Evolutionary conservation across 1,140 invertebrate species (phyloP).

Genomic region (Venturia canescens): DNA sequence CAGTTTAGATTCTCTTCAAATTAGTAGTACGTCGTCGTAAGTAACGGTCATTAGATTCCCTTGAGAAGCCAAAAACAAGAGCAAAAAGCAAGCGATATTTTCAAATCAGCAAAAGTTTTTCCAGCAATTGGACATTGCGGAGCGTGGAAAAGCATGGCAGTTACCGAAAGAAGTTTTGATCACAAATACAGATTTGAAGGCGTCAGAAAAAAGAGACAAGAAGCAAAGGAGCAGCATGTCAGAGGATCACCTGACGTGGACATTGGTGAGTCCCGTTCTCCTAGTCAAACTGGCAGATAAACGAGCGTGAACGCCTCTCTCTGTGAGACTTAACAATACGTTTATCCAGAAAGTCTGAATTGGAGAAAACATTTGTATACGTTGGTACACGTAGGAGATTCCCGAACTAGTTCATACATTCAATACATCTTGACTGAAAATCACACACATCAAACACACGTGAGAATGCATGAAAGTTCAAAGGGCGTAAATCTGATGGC

Average conservation of each 20-base stretch:
- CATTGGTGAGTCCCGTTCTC: slow-evolving; percentile 54
- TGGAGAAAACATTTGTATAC: slow-evolving; percentile 3
- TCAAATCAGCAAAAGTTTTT: too few species aligned
- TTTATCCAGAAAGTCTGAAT: background rate
- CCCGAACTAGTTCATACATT: background rate
- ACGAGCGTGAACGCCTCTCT: slow-evolving; percentile 54
- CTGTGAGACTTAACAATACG: background rate
- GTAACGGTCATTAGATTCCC: too few species aligned
- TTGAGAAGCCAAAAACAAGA: too few species aligned
- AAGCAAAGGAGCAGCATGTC: background rate
- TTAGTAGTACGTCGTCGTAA: too few species aligned
- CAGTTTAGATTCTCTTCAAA: too few species aligned
- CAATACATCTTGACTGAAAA: too few species aligned
- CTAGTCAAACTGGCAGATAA: slow-evolving; percentile 59
- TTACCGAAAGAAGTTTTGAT: too few species aligned
- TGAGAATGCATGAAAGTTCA: background rate
- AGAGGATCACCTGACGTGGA: slow-evolving; percentile 59
- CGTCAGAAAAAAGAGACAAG: background rate
- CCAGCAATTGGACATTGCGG: too few species aligned
- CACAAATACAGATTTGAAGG: background rate
- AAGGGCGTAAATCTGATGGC: background rate
- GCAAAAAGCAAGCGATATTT: too few species aligned
- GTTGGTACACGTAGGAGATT: background rate
- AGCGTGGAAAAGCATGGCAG: too few species aligned
- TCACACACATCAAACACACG: background rate